These are phyloP conservation scores for Diplazon laetatorius DNA, from an alignment of 2,888 invertebrate species.

Conservation along the genomic window DNA sequence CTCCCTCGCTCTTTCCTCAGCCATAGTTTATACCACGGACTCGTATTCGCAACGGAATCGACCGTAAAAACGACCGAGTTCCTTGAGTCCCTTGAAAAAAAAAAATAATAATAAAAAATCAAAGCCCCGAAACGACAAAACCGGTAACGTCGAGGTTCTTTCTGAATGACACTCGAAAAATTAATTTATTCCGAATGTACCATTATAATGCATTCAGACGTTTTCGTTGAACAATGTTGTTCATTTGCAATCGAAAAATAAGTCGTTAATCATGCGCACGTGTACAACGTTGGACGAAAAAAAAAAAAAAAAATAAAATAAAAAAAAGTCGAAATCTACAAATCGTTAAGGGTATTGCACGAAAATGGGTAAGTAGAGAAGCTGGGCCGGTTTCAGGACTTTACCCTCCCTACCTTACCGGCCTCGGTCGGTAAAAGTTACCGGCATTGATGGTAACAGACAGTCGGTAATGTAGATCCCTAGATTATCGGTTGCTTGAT, in stretches of 20 bases:
- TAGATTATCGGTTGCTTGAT: too few relatives aligned
- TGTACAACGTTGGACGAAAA: too few relatives aligned
- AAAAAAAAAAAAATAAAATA: too few relatives aligned
- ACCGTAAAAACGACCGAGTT: too few relatives aligned
- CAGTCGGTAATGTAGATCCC: too few relatives aligned
- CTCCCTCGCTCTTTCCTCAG: background rate
- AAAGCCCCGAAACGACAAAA: background rate
- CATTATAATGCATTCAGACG: background rate
- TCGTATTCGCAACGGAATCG: too few relatives aligned
- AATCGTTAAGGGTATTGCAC: constrained; percentile 30
- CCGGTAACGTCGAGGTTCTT: background rate
- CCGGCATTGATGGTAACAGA: too few relatives aligned
- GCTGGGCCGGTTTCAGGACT: too few relatives aligned
- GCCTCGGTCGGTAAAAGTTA: too few relatives aligned
- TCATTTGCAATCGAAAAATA: constrained; percentile 5
- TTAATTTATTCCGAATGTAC: background rate
- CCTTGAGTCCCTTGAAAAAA: background rate
- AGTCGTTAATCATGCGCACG: constrained; percentile 3
- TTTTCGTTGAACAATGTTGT: constrained; percentile 18
- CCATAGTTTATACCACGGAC: constrained; percentile 5
- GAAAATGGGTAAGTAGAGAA: too few relatives aligned
- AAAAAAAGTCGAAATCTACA: constrained; percentile 6
- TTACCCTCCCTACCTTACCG: too few relatives aligned
- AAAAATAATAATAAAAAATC: background rate
- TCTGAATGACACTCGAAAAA: background rate